phyloP scores from a whole-genome alignment of 2,888 invertebrate genomes.

The Eupithecia centaureata region DNA sequence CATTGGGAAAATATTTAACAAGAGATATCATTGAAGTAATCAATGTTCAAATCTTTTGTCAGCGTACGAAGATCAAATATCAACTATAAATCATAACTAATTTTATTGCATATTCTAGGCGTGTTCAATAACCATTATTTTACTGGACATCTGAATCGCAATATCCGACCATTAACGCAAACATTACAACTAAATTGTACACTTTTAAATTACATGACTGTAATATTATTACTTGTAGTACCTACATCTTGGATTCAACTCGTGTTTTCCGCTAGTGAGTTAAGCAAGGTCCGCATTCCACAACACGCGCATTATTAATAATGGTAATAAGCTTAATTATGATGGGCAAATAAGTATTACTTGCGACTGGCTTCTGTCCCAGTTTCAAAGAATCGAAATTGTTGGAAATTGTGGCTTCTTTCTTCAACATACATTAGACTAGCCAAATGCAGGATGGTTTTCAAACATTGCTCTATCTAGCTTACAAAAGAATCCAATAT shows the following conservation, averaged over 20 bases:
- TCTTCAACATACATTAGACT: not conserved
- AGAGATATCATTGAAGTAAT: no score
- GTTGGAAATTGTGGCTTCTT: not conserved
- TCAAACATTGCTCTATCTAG: not conserved
- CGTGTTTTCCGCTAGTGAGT: conserved; percentile 15
- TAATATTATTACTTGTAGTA: not conserved
- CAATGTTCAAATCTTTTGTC: no score
- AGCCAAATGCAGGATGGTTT: not conserved
- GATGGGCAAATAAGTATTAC: conserved; percentile 18
- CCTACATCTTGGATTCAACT: conserved; percentile 10
- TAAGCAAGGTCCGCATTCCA: conserved; percentile 24
- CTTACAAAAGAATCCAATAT: not conserved
- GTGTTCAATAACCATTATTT: not conserved
- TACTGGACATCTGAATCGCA: not conserved
- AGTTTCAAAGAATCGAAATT: not conserved
- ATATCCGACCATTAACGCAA: not conserved
- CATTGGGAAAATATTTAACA: no score
- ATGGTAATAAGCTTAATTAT: conserved; percentile 21
- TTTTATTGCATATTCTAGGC: not conserved
- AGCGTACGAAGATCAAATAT: no score
- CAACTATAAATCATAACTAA: no score
- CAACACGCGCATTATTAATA: conserved; percentile 14
- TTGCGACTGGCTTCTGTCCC: not conserved
- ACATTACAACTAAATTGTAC: not conserved
- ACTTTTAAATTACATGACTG: not conserved